Evolutionary conservation across 2,113 vertebrate genomes (phyloP).

Genomic region (Megalops atlanticus): DNA sequence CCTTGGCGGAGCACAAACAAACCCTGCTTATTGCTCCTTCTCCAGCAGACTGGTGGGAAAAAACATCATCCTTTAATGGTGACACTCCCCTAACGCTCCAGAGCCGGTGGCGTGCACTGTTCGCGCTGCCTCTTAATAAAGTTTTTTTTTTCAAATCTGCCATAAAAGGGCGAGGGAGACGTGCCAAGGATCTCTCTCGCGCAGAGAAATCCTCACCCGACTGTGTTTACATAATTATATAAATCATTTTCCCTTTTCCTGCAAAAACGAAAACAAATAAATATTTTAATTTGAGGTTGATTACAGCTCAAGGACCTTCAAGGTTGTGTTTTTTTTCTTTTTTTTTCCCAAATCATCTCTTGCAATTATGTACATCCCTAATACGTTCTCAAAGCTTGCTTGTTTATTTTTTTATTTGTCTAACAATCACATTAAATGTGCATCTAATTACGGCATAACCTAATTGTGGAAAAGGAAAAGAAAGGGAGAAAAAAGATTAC

Average conservation of each 20-base stretch:
- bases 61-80: slow-evolving; percentile 63
- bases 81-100: slow-evolving; percentile 58
- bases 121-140: slow-evolving; percentile 65
- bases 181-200: slow-evolving; percentile 61
- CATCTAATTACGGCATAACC: slow-evolving; percentile 58
- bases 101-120: slow-evolving; percentile 51
- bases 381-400: slow-evolving; percentile 55
- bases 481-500: slow-evolving; percentile 20
- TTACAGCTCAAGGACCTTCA: slow-evolving; percentile 69
- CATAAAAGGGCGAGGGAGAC: slow-evolving; percentile 46
- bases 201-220: slow-evolving; percentile 44
- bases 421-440: slow-evolving; percentile 59
- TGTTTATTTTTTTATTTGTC: slow-evolving; percentile 55
- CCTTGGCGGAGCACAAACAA: slow-evolving; percentile 64
- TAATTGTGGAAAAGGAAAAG: slow-evolving; percentile 46
- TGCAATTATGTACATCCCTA: slow-evolving; percentile 63
- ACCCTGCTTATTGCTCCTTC: slow-evolving; percentile 59
- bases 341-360: slow-evolving; percentile 60
- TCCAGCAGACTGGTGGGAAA: slow-evolving; percentile 42
- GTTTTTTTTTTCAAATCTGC: slow-evolving; percentile 67
- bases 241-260: slow-evolving; percentile 59
- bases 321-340: too few relatives aligned
- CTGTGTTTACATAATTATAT: slow-evolving; percentile 66
- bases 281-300: slow-evolving; percentile 64
- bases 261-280: slow-evolving; percentile 54